These are phyloP conservation scores for Dicranocentrus wangi DNA, from an alignment of 2,888 invertebrate species.

Conservation along the genomic window DNA sequence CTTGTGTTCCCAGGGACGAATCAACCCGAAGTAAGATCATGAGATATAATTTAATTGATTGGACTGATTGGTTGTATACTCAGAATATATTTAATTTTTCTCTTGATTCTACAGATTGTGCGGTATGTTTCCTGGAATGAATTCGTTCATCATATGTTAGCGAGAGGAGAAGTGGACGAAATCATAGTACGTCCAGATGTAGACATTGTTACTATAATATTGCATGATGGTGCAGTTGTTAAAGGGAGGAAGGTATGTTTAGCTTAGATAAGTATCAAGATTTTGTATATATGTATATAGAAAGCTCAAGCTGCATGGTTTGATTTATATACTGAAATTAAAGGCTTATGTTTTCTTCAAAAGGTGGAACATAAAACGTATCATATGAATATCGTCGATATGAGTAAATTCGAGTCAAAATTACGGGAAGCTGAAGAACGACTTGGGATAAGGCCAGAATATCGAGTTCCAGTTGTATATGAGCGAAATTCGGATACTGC, in stretches of 20 bases:
- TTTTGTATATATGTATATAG: too few species aligned
- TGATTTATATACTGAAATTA: too few species aligned
- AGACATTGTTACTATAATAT: constrained; percentile 87
- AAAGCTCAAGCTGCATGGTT: too few species aligned
- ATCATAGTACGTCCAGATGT: constrained; percentile 88
- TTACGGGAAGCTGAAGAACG: constrained; percentile 87
- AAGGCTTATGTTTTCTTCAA: too few species aligned
- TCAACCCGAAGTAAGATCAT: constrained; percentile 81
- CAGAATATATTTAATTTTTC: constrained; percentile 1
- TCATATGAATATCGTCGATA: constrained; percentile 89
- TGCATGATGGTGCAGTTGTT: constrained; percentile 89
- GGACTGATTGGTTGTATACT: background rate
- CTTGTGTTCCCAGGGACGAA: constrained; percentile 82
- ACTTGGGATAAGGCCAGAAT: constrained; percentile 86
- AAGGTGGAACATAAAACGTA: constrained; percentile 81
- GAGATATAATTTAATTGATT: background rate
- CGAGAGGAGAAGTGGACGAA: constrained; percentile 94
- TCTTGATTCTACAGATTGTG: constrained; percentile 76
- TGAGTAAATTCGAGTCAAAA: constrained; percentile 91
- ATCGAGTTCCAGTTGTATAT: constrained; percentile 86
- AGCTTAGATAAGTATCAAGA: too few species aligned
- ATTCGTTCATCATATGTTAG: constrained; percentile 94
- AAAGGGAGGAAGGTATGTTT: constrained; percentile 87
- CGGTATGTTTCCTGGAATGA: constrained; percentile 96
- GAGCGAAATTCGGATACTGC: constrained; percentile 85